phyloP scores from a whole-genome alignment of 2,113 vertebrate species.

The Willisornis vidua region DNA sequence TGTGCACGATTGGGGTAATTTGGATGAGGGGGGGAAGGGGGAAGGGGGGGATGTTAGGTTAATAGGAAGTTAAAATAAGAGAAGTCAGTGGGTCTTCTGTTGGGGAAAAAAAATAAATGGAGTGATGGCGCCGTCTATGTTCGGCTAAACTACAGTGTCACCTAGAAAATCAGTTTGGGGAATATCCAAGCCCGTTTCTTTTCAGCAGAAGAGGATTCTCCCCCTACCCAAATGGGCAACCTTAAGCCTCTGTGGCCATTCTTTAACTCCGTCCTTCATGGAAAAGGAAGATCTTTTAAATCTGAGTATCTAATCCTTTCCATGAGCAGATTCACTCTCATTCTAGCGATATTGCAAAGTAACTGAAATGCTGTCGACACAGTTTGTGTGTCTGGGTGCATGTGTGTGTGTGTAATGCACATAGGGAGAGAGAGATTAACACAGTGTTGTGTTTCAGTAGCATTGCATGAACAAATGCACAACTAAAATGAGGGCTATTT shows the following conservation, averaged over 20 bases:
- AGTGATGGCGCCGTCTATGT: conserved; percentile 87
- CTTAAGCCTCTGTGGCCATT: not conserved
- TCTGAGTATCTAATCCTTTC: conserved; percentile 20
- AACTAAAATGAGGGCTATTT: conserved; percentile 45
- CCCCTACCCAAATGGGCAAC: conserved; percentile 28
- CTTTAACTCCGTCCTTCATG: not conserved
- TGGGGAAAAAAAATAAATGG: conserved; percentile 71
- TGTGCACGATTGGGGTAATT: conserved; percentile 59
- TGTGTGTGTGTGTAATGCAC: not conserved
- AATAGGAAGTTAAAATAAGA: conserved; percentile 81
- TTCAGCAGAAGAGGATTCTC: conserved; percentile 34
- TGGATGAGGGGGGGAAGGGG: not conserved
- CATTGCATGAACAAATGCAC: not conserved
- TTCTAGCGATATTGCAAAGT: conserved; percentile 25
- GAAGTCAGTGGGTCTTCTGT: conserved; percentile 69
- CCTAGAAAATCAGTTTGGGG: conserved; percentile 75
- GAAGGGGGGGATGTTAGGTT: conserved; percentile 56
- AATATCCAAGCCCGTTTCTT: conserved; percentile 70
- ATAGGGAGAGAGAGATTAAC: not conserved
- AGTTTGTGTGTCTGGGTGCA: not conserved
- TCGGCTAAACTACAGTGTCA: conserved; percentile 77
- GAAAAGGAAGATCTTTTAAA: conserved; percentile 13
- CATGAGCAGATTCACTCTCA: not conserved
- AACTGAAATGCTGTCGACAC: not conserved
- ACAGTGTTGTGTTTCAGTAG: not conserved